phyloP scores from a whole-genome alignment of 2,113 vertebrate genomes.

The Brevimyrus niger region DNA sequence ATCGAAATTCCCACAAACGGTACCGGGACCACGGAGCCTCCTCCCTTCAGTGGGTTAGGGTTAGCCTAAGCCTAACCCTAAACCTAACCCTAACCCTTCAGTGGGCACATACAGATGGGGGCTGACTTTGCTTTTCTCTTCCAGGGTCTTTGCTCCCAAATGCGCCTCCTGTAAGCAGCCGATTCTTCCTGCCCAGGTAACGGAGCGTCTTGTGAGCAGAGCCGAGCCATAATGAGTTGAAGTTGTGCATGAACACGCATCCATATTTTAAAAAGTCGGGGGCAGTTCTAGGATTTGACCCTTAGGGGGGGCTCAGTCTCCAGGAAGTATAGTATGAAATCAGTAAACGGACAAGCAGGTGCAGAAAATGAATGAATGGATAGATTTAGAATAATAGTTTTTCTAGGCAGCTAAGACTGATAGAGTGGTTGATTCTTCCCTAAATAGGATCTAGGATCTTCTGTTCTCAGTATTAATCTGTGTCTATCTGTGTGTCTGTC shows the following conservation, averaged over 20 bases:
- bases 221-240: too few species aligned
- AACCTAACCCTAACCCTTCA: too few species aligned
- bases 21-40: background rate
- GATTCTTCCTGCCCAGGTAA: constrained; percentile 93
- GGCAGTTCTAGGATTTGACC: background rate
- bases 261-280: background rate
- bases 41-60: background rate
- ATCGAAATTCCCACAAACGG: background rate
- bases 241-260: background rate
- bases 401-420: background rate
- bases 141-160: constrained; percentile 94
- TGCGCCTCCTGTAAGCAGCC: constrained; percentile 93
- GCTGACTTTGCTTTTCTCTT: constrained; percentile 16
- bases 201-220: background rate
- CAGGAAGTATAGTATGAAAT: background rate
- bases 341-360: background rate
- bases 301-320: background rate
- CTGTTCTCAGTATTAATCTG: background rate
- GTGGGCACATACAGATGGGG: background rate
- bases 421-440: background rate
- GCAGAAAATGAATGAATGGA: background rate
- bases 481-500: constrained; percentile 3
- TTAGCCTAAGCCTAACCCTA: too few species aligned
- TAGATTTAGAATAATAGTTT: background rate
- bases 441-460: background rate